A percentile compares a stretch with the other conserved stretches of the same genome.
Evolutionary conservation across 2,113 vertebrate species (phyloP).

Genomic region (Hydropotes inermis): DNA sequence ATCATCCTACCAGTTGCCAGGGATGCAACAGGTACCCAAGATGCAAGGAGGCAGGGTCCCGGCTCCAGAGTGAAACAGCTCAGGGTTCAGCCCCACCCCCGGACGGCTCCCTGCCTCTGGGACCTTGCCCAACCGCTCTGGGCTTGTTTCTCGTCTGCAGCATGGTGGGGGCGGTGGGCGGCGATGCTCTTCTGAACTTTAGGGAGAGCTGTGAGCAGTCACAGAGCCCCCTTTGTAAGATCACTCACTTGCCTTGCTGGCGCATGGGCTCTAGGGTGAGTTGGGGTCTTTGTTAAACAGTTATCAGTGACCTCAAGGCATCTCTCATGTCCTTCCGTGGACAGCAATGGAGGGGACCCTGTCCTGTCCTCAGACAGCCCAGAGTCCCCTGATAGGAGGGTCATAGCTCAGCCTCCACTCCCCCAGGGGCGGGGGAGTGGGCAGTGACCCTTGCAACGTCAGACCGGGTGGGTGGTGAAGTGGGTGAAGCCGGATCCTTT

Average conservation of each 20-base stretch:
- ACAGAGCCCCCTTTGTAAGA: background rate
- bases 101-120: background rate
- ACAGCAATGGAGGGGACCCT: background rate
- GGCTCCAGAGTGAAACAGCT: fast-evolving
- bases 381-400: background rate
- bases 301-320: background rate
- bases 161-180: fast-evolving
- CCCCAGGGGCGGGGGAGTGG: fast-evolving
- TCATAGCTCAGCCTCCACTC: background rate
- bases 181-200: background rate
- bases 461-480: background rate
- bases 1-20: background rate
- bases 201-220: background rate
- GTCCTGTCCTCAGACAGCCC: background rate
- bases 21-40: fast-evolving
- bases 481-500: background rate
- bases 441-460: background rate
- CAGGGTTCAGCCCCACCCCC: background rate
- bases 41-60: background rate
- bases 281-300: background rate
- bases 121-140: too few species aligned
- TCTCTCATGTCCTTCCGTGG: background rate
- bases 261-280: background rate
- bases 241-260: background rate
- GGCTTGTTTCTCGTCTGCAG: background rate